A percentile compares a stretch with the other conserved stretches of the same genome.
Evolutionary conservation across 2,888 invertebrate genomes (phyloP).

Genomic region (Pherbina coryleti): DNA sequence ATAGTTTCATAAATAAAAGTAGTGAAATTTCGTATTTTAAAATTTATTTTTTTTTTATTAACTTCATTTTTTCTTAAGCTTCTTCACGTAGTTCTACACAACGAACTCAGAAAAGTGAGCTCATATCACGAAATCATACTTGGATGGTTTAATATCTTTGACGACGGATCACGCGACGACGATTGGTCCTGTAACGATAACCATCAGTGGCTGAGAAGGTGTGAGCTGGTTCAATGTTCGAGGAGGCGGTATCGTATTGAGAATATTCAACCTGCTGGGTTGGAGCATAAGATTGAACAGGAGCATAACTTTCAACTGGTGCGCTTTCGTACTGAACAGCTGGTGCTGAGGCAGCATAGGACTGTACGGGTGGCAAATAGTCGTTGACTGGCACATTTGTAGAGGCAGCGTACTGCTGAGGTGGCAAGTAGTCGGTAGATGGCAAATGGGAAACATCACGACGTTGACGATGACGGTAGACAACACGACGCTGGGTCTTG

Average conservation of each 20-base stretch:
- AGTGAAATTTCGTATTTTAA: no score
- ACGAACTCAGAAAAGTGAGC: not conserved
- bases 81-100: not conserved
- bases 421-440: conserved; percentile 62
- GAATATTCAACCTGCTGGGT: conserved; percentile 22
- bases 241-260: not conserved
- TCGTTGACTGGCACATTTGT: conserved; percentile 51
- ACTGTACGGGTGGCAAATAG: conserved; percentile 51
- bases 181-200: conserved; percentile 45
- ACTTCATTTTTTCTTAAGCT: not conserved
- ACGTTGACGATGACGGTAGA: conserved; percentile 56
- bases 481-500: conserved; percentile 59
- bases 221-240: conserved; percentile 41
- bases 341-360: conserved; percentile 39
- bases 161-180: conserved; percentile 46
- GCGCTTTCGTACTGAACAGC: conserved; percentile 17
- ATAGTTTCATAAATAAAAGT: not conserved
- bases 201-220: conserved; percentile 40
- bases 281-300: conserved; percentile 4
- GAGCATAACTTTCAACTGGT: conserved; percentile 27
- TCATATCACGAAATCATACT: not conserved
- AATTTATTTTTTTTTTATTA: not conserved
- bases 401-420: conserved; percentile 52
- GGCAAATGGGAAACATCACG: conserved; percentile 61
- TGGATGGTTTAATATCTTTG: conserved; percentile 19